These are phyloP conservation scores for Ptychochromis oligacanthus DNA, from an alignment of 2,113 vertebrate species.

Conservation along the genomic window DNA sequence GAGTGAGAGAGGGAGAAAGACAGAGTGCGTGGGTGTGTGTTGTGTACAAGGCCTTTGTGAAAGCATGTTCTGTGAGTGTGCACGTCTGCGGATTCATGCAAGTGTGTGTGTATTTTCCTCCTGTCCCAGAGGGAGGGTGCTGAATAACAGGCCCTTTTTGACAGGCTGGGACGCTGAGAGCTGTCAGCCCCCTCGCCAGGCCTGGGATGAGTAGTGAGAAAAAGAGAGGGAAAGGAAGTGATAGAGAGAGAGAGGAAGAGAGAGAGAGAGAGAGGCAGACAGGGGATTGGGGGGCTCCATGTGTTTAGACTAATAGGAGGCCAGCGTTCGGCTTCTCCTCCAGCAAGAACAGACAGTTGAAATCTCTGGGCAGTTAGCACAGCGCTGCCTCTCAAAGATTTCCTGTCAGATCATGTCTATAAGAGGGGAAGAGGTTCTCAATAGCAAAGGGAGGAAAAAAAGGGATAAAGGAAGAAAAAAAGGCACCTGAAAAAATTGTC, in stretches of 20 bases:
- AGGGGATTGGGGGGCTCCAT: slow-evolving; percentile 86
- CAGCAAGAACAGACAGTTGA: slow-evolving; percentile 98
- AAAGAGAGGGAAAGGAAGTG: slow-evolving; percentile 42
- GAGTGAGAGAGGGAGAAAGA: background rate
- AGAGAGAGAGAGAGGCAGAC: slow-evolving; percentile 37
- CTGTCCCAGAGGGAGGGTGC: slow-evolving; percentile 83
- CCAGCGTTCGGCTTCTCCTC: slow-evolving; percentile 94
- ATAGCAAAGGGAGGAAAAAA: slow-evolving; percentile 79
- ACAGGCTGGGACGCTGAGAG: slow-evolving; percentile 90
- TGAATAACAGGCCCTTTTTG: slow-evolving; percentile 89
- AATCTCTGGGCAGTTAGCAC: slow-evolving; percentile 98
- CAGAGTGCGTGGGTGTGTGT: slow-evolving; percentile 47
- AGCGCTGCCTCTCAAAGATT: slow-evolving; percentile 96
- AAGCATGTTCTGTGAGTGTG: slow-evolving; percentile 54
- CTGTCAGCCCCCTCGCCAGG: slow-evolving; percentile 89
- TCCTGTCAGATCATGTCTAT: slow-evolving; percentile 98
- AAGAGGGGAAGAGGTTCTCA: slow-evolving; percentile 94
- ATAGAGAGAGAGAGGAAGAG: slow-evolving; percentile 39
- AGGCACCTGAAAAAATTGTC: slow-evolving; percentile 82
- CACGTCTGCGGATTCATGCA: background rate
- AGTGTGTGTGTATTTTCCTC: slow-evolving; percentile 52
- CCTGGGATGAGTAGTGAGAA: slow-evolving; percentile 78
- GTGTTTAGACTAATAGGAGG: slow-evolving; percentile 99
- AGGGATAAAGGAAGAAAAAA: slow-evolving; percentile 44
- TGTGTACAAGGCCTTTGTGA: slow-evolving; percentile 65